phyloP scores from a whole-genome alignment of 2,797 vertebrate genomes.

The Alca torda region DNA sequence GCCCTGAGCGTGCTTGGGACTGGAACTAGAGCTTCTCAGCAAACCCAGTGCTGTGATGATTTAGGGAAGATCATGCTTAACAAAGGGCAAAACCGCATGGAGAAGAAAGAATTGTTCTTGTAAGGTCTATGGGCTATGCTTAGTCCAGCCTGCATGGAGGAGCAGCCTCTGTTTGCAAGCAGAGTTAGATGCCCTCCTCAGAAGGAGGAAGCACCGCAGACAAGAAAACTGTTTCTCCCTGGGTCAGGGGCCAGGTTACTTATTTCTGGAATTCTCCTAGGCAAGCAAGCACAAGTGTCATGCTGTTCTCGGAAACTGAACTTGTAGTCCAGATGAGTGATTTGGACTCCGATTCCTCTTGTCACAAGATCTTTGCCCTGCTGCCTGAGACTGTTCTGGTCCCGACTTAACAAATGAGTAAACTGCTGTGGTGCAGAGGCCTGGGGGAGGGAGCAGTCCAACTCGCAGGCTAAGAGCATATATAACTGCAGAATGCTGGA shows the following conservation, averaged over 20 bases:
- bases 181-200: background rate
- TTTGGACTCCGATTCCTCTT: slow-evolving; percentile 30
- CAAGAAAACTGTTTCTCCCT: background rate
- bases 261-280: slow-evolving; percentile 4
- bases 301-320: background rate
- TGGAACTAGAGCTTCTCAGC: background rate
- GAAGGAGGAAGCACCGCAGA: background rate
- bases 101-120: background rate
- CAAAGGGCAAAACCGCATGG: background rate
- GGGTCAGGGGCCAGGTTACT: slow-evolving; percentile 8
- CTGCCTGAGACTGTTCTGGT: background rate
- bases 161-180: background rate
- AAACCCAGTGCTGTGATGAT: background rate
- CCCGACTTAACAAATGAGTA: background rate
- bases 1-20: background rate
- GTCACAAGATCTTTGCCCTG: background rate
- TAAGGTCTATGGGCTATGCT: background rate
- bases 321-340: background rate
- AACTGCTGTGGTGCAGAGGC: background rate
- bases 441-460: background rate
- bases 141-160: background rate
- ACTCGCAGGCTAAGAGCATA: background rate
- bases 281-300: background rate
- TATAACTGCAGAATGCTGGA: background rate
- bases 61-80: background rate